A percentile compares a stretch with the other conserved stretches of the same genome.
phyloP scores from a whole-genome alignment of 2,888 invertebrate species.

The Allophyes oxyacanthae region DNA sequence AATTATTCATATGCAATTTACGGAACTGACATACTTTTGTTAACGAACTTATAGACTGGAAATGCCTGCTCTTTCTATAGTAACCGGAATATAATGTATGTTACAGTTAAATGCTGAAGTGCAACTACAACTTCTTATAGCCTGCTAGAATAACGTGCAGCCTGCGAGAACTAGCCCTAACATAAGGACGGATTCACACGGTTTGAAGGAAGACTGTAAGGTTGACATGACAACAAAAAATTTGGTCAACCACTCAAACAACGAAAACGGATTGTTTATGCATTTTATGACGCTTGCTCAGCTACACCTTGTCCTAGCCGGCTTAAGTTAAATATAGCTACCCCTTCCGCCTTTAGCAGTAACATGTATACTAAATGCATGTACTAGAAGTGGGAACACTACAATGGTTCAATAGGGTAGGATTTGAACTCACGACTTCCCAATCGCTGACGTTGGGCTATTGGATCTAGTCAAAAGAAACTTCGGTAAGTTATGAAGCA shows the following conservation, averaged over 20 bases:
- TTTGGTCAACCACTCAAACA: conserved; percentile 41
- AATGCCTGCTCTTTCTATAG: conserved; percentile 3
- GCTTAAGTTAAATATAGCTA: conserved; percentile 5
- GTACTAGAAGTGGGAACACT: conserved; percentile 36
- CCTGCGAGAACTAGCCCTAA: conserved; percentile 3
- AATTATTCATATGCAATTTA: too few species aligned
- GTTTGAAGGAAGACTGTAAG: conserved; percentile 31
- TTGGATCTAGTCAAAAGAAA: conserved; percentile 47
- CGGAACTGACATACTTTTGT: too few species aligned
- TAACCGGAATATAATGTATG: conserved; percentile 1
- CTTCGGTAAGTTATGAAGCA: conserved; percentile 21
- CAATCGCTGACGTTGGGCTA: conserved; percentile 43
- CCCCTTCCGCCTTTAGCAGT: conserved; percentile 10
- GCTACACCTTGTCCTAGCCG: conserved; percentile 16
- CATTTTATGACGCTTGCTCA: conserved; percentile 2
- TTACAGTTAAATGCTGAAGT: conserved; percentile 19
- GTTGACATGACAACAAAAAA: conserved; percentile 41
- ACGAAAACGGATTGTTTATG: conserved; percentile 20
- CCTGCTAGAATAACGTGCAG: conserved; percentile 19
- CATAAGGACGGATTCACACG: neutral
- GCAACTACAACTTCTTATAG: conserved; percentile 5
- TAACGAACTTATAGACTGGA: neutral
- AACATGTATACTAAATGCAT: conserved; percentile 7
- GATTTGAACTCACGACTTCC: conserved; percentile 45
- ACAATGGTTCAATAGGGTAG: conserved; percentile 36